Percentiles rank a stretch among this genome's conserved stretches.
phyloP scores from a whole-genome alignment of 2,888 invertebrate genomes.

The Teleiodes luculella region DNA sequence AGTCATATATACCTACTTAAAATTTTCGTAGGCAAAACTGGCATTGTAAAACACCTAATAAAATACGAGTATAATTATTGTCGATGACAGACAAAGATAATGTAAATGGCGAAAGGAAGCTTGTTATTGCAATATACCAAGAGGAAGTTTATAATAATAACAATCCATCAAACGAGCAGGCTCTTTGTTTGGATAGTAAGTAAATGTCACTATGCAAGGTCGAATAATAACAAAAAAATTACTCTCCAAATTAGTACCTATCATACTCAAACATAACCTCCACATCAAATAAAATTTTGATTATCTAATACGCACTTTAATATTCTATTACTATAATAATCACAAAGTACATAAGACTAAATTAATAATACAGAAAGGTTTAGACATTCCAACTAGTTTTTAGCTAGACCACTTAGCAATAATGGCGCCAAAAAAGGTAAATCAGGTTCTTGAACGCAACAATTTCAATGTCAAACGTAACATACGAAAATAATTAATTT shows the following conservation, averaged over 20 bases:
- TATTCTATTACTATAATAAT: no score
- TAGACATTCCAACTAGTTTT: no score
- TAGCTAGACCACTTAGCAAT: not conserved
- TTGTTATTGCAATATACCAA: not conserved
- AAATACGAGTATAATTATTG: not conserved
- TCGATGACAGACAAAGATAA: not conserved
- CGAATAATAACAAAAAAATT: constrained; percentile 10
- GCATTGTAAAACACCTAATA: not conserved
- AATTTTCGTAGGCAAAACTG: no score
- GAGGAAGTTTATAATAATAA: constrained; percentile 12
- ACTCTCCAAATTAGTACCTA: not conserved
- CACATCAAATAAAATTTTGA: no score
- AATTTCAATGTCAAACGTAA: constrained; percentile 6
- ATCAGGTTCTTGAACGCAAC: constrained; percentile 3
- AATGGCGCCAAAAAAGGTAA: not conserved
- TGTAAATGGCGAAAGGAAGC: not conserved
- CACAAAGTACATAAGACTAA: no score
- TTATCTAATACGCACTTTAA: no score
- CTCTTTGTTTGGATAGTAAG: constrained; percentile 16
- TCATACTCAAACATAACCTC: no score
- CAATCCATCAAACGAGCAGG: constrained; percentile 3
- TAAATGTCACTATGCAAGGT: constrained; percentile 23
- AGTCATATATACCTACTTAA: not conserved
- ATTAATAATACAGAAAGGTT: no score
- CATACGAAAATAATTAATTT: constrained; percentile 27